Evolutionary conservation across 2,888 invertebrate genomes (phyloP).

Genomic region (Plagiodera versicolora): DNA sequence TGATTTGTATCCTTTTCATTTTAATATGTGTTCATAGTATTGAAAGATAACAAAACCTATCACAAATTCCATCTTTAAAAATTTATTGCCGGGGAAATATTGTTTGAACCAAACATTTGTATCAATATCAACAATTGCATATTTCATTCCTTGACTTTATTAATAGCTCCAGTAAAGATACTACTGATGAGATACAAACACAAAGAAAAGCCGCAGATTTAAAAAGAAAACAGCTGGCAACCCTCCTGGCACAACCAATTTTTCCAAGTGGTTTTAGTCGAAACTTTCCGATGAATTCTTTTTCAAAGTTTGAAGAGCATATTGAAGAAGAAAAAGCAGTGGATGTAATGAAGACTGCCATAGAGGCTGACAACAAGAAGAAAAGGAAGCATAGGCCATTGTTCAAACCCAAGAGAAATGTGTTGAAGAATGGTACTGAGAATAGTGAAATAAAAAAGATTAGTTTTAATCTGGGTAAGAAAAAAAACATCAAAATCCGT

Average conservation of each 20-base stretch:
- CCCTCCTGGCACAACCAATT: slow-evolving; percentile 61
- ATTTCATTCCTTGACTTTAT: slow-evolving; percentile 20
- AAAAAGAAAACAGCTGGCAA: slow-evolving; percentile 58
- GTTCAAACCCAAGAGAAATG: slow-evolving; percentile 40
- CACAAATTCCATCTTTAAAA: too few relatives aligned
- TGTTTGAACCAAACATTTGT: too few relatives aligned
- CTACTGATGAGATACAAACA: slow-evolving; percentile 38
- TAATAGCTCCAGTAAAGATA: slow-evolving; percentile 38
- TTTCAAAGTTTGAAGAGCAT: slow-evolving; percentile 21
- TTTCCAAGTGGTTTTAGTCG: slow-evolving; percentile 72
- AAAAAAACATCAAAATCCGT: neutral
- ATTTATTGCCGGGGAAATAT: too few relatives aligned
- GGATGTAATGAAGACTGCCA: slow-evolving; percentile 59
- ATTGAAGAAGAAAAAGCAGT: slow-evolving; percentile 55
- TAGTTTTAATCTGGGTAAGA: neutral
- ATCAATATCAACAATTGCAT: neutral
- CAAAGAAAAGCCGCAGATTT: slow-evolving; percentile 54
- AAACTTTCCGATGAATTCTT: slow-evolving; percentile 58
- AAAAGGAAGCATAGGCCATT: slow-evolving; percentile 40
- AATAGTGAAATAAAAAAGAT: neutral
- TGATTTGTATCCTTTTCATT: slow-evolving; percentile 57
- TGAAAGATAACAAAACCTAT: too few relatives aligned
- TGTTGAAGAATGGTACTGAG: neutral
- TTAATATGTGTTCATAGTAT: too few relatives aligned
- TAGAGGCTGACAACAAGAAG: slow-evolving; percentile 42